Evolutionary conservation across 2,888 invertebrate genomes (phyloP).

Genomic region (Leucoma salicis): DNA sequence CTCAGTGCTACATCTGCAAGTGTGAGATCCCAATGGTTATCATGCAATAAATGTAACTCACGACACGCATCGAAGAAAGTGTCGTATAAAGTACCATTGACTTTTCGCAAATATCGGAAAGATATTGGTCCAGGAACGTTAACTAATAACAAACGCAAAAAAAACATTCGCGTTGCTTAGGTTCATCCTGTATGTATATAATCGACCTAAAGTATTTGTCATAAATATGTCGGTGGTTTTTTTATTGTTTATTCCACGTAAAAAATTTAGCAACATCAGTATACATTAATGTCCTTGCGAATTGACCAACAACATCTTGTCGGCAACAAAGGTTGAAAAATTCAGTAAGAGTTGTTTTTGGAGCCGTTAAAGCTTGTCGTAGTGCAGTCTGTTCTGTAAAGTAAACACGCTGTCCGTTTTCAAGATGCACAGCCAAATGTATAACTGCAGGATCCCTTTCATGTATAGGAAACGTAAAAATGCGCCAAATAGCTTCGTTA

Average conservation of each 20-base stretch:
- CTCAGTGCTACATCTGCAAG: background rate
- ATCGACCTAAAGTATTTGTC: slow-evolving; percentile 9
- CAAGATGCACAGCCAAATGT: slow-evolving; percentile 21
- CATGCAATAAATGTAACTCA: background rate
- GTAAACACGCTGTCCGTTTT: slow-evolving; percentile 15
- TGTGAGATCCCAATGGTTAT: slow-evolving; percentile 1
- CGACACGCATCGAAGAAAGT: background rate
- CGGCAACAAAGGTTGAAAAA: slow-evolving; percentile 16
- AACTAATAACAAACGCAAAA: slow-evolving; percentile 23
- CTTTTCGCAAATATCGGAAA: background rate
- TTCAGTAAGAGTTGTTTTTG: slow-evolving; percentile 15
- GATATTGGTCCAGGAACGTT: slow-evolving; percentile 13
- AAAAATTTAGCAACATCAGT: slow-evolving; percentile 10
- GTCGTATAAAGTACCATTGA: background rate
- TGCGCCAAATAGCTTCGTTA: slow-evolving; percentile 18
- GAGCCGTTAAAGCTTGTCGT: slow-evolving; percentile 5
- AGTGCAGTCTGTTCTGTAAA: slow-evolving; percentile 3
- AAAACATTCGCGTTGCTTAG: slow-evolving; percentile 27
- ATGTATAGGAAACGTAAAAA: slow-evolving; percentile 18
- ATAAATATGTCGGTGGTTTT: slow-evolving; percentile 17
- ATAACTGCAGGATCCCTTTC: slow-evolving; percentile 21
- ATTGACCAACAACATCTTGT: slow-evolving; percentile 13
- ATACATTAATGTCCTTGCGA: slow-evolving; percentile 18
- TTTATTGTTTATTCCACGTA: slow-evolving; percentile 9
- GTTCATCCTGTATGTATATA: background rate